A percentile compares a stretch with the other conserved stretches of the same genome.
Evolutionary conservation across 1,140 invertebrate genomes (phyloP).

Genomic region (Homarus americanus): DNA sequence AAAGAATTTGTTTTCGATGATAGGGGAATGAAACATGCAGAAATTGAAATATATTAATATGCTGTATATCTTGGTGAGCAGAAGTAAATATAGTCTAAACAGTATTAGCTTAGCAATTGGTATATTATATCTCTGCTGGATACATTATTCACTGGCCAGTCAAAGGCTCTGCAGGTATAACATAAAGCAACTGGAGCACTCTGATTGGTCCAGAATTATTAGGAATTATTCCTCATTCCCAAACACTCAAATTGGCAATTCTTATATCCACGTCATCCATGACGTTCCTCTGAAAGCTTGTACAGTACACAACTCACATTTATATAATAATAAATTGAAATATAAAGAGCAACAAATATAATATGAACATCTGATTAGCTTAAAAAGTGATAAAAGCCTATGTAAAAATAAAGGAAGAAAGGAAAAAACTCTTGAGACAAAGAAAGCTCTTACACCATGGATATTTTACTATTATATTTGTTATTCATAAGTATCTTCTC

Average conservation of each 20-base stretch:
- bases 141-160: neutral
- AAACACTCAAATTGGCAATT: neutral
- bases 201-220: neutral
- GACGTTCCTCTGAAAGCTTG: neutral
- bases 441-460: conserved; percentile 36
- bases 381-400: conserved; percentile 4
- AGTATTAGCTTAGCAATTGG: conserved; percentile 2
- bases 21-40: conserved; percentile 1
- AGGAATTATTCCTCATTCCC: neutral
- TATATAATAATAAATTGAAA: neutral
- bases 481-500: conserved; percentile 57
- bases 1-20: neutral
- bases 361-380: conserved; percentile 1
- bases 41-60: neutral
- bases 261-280: neutral
- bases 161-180: neutral
- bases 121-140: neutral
- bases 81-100: neutral
- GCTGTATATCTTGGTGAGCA: too few species aligned
- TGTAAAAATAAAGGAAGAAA: conserved; percentile 1
- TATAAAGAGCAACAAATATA: conserved; percentile 18
- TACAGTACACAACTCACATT: neutral
- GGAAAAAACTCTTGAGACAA: neutral
- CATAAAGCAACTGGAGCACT: neutral
- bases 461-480: conserved; percentile 63